These are phyloP conservation scores for Torymus auratus DNA, from an alignment of 2,888 invertebrate genomes.

Conservation along the genomic window DNA sequence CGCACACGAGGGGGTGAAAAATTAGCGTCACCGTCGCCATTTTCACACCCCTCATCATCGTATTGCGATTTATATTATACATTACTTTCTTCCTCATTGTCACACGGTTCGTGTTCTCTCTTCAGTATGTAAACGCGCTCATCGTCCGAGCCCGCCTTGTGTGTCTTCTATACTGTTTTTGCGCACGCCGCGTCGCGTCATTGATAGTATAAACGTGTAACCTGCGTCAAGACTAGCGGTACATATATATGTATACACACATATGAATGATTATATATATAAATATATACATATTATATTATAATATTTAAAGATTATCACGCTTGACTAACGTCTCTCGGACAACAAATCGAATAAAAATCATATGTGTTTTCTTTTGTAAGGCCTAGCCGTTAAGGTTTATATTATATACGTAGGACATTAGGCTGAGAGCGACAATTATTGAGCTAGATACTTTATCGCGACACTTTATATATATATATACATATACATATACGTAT, in stretches of 20 bases:
- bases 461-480: conserved; percentile 9
- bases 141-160: too few relatives aligned
- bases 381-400: conserved; percentile 53
- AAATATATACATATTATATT: conserved; percentile 53
- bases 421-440: conserved; percentile 51
- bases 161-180: too few relatives aligned
- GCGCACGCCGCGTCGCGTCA: too few relatives aligned
- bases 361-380: conserved; percentile 43
- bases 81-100: too few relatives aligned
- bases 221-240: conserved; percentile 75
- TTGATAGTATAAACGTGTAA: conserved; percentile 65
- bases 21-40: too few relatives aligned
- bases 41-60: too few relatives aligned
- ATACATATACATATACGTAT: neutral
- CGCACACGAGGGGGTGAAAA: too few relatives aligned
- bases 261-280: too few relatives aligned
- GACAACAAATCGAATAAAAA: conserved; percentile 34
- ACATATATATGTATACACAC: conserved; percentile 30
- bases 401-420: conserved; percentile 51
- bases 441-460: conserved; percentile 57
- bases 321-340: conserved; percentile 75
- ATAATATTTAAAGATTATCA: conserved; percentile 73
- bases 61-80: too few relatives aligned
- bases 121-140: too few relatives aligned
- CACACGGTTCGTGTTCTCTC: too few relatives aligned